Percentiles rank a stretch among this genome's conserved stretches.
Conservation (phyloP, 1,140 invertebrate species). For the Nasonia vitripennis region DNA sequence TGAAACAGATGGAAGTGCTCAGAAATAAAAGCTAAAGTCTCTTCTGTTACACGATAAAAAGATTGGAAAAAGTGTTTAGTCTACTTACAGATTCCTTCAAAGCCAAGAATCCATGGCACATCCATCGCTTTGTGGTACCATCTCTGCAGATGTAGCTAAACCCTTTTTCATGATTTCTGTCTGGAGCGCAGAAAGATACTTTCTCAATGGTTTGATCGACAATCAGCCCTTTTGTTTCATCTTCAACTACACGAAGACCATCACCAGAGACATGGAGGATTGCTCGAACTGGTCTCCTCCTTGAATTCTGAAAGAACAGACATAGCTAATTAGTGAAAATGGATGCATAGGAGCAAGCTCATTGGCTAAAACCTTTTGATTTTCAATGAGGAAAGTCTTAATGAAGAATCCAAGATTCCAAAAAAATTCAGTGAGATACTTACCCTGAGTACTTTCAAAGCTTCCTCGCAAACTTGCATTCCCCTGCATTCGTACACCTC, state of each 20-base stretch:
- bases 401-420: not conserved
- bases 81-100: constrained; percentile 89
- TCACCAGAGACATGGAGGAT: constrained; percentile 98
- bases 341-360: not conserved
- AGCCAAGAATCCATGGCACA: constrained; percentile 99
- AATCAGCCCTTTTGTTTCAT: constrained; percentile 98
- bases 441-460: constrained; percentile 94
- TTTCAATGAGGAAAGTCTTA: not conserved
- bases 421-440: constrained; percentile 65
- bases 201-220: constrained; percentile 99
- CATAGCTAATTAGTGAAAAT: constrained; percentile 38
- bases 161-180: constrained; percentile 97
- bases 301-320: constrained; percentile 84
- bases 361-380: not conserved
- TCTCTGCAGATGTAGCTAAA: constrained; percentile 96
- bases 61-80: not conserved
- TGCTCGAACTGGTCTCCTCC: constrained; percentile 90
- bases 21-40: not conserved
- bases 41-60: not conserved
- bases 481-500: constrained; percentile 99
- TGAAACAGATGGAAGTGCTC: not conserved
- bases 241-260: constrained; percentile 97
- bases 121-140: constrained; percentile 93
- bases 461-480: constrained; percentile 99
- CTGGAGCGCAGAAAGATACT: constrained; percentile 99